Conservation (phyloP, 2,888 invertebrate genomes). For the Stomorhina lunata region DNA sequence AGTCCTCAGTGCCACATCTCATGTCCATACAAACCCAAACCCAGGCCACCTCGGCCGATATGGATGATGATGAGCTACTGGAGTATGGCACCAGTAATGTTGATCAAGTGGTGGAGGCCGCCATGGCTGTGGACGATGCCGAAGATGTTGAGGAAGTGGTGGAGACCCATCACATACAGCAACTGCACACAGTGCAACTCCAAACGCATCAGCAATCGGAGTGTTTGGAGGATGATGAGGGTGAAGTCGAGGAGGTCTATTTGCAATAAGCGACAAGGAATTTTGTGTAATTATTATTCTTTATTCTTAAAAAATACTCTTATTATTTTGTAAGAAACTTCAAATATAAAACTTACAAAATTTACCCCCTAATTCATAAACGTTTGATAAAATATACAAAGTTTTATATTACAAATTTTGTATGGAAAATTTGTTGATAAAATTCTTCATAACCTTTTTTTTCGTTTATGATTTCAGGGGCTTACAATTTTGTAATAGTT, state of each 20-base stretch:
- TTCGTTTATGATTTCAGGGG: too few relatives aligned
- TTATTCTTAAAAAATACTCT: too few relatives aligned
- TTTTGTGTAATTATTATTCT: too few relatives aligned
- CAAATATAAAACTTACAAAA: too few relatives aligned
- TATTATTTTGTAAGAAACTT: too few relatives aligned
- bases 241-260: slow-evolving; percentile 75
- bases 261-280: slow-evolving; percentile 60
- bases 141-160: slow-evolving; percentile 67
- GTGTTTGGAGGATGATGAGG: slow-evolving; percentile 71
- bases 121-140: slow-evolving; percentile 57
- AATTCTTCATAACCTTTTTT: too few relatives aligned
- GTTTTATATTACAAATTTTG: not conserved
- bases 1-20: slow-evolving; percentile 44
- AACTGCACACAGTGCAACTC: slow-evolving; percentile 73
- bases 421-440: too few relatives aligned
- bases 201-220: slow-evolving; percentile 73
- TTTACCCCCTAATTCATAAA: too few relatives aligned
- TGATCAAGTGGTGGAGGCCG: slow-evolving; percentile 71
- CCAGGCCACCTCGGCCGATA: slow-evolving; percentile 56
- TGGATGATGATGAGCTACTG: slow-evolving; percentile 72
- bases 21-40: slow-evolving; percentile 64
- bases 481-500: not conserved
- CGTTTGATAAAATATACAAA: too few relatives aligned
- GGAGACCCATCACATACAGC: slow-evolving; percentile 72
- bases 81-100: slow-evolving; percentile 71